Evolutionary conservation across 1,140 invertebrate genomes (phyloP), one percentile per base, ranked within the genome.

Genomic region (Bombus fervidus): DNA sequence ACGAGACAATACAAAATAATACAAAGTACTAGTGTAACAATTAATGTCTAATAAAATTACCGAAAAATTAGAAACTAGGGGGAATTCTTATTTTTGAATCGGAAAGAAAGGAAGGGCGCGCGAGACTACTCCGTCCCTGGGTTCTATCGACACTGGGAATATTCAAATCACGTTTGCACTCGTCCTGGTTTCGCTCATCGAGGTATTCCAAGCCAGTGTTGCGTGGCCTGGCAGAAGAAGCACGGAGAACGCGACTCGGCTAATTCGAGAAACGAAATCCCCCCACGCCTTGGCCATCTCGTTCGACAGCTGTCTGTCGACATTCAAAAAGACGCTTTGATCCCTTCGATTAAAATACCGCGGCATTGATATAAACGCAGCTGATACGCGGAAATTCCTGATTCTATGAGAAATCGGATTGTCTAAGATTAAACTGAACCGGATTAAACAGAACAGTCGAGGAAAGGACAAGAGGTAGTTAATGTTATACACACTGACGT

Each of bases 181-280:
- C 69, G 25, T 41, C 25, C 39, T n/a, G 37, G 28, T n/a, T 41
- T 39, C 28, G 69, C 25, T 72, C 25, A n/a, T 87, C 73, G 73
- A 81, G 66, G 66, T 87, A 72, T 89, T 87, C 62, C 77, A 73
- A 72, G 73, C 76, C 80, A 68, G 80, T 83, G 68, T 83, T 43
- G 73, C 64, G 81, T 41, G 22, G 71, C 53, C 34, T 41, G 39
- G n/a, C 34, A 73, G 75, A 87, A 84, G 81, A 77, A 89, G 73
- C 81, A 39, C 25, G 73, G 64, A 75, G 75, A 68, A 77, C 64
- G 73, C 81, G 82, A 81, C 66, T 78, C 64, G 68, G 69, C 62
- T 90, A 90, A 90, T 90, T 90, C 77, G 66, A 86, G 75, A 41
- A 64, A 57, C 66, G 69, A 66, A 64, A 81, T 78, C 84, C 47